phyloP scores from a whole-genome alignment of 2,888 invertebrate species.

The Morpho helenor region DNA sequence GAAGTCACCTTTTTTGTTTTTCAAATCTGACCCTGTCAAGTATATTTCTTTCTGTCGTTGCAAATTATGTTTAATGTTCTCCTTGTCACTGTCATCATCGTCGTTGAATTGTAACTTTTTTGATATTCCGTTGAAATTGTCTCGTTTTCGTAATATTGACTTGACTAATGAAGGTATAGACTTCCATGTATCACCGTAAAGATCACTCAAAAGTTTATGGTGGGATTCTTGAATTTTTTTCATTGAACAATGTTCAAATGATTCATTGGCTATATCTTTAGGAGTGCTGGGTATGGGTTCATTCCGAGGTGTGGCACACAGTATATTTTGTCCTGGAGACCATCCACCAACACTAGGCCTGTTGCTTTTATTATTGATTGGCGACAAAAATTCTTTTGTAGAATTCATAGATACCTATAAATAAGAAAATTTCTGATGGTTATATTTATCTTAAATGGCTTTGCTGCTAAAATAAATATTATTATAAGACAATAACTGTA shows the following conservation, averaged over 20 bases:
- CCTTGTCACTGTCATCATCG: slow-evolving; percentile 60
- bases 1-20: slow-evolving; percentile 38
- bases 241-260: slow-evolving; percentile 58
- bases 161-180: slow-evolving; percentile 67
- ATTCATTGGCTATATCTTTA: slow-evolving; percentile 57
- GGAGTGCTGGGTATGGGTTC: slow-evolving; percentile 56
- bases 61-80: slow-evolving; percentile 50
- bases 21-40: slow-evolving; percentile 54
- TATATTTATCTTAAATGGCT: too few species aligned
- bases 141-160: slow-evolving; percentile 44
- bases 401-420: slow-evolving; percentile 59
- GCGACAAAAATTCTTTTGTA: slow-evolving; percentile 39
- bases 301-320: slow-evolving; percentile 56
- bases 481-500: too few species aligned
- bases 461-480: too few species aligned
- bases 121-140: slow-evolving; percentile 45
- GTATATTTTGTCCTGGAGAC: slow-evolving; percentile 65
- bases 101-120: slow-evolving; percentile 56
- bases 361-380: slow-evolving; percentile 31
- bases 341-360: slow-evolving; percentile 58
- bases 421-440: too few species aligned
- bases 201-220: slow-evolving; percentile 63
- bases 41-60: slow-evolving; percentile 52
- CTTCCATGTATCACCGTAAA: slow-evolving; percentile 79
- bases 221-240: slow-evolving; percentile 63